Percentiles rank a stretch among this genome's conserved stretches.
These are phyloP conservation scores for Apus apus DNA, from an alignment of 2,113 vertebrate genomes.

Conservation along the genomic window DNA sequence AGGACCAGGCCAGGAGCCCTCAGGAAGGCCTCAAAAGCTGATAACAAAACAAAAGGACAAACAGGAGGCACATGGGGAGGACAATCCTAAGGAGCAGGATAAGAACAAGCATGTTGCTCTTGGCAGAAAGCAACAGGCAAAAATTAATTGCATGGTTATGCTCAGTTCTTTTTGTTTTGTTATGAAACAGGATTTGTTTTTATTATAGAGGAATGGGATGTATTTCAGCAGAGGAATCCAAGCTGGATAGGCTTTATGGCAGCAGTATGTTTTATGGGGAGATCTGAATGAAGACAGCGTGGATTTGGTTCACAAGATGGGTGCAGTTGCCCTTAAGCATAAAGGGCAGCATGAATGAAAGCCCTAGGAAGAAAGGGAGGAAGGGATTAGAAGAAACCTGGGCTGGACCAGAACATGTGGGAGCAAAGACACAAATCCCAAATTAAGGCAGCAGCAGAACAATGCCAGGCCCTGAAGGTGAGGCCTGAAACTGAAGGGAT, in stretches of 20 bases:
- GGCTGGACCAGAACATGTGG: not conserved
- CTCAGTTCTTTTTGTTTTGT: constrained; percentile 43
- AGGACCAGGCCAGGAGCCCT: not conserved
- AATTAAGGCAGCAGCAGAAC: not conserved
- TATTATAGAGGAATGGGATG: not conserved
- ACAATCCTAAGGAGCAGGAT: not conserved
- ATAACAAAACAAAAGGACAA: constrained; percentile 24
- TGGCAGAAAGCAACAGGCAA: constrained; percentile 39
- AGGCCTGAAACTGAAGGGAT: not conserved
- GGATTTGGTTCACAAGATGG: not conserved
- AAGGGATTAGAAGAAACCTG: not conserved
- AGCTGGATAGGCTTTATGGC: not conserved
- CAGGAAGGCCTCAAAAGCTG: not conserved
- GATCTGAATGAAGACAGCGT: not conserved
- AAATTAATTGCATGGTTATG: not conserved
- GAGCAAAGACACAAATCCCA: not conserved
- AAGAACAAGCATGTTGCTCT: constrained; percentile 42
- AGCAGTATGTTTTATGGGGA: not conserved
- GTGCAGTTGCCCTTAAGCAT: not conserved
- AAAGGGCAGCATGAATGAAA: not conserved
- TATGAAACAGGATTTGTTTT: constrained; percentile 32
- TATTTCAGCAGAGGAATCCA: constrained; percentile 21
- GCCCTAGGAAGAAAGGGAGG: not conserved
- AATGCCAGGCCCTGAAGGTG: not conserved
- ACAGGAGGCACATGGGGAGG: constrained; percentile 3